These are phyloP conservation scores for Silurus glanis DNA, from an alignment of 2,113 vertebrate genomes.

Conservation along the genomic window DNA sequence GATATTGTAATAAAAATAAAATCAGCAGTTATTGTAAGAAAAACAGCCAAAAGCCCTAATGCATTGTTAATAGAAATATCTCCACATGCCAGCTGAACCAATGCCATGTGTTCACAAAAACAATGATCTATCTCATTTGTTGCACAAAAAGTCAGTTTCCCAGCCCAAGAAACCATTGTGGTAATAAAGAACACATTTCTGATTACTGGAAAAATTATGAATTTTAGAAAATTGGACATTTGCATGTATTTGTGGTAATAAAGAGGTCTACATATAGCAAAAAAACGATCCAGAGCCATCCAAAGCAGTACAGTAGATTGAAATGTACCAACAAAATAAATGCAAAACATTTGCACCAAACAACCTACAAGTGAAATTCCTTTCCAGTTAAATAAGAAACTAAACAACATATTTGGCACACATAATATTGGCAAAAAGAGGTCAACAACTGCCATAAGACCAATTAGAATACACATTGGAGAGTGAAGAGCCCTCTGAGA, in stretches of 20 bases:
- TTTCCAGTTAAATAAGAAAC: constrained; percentile 45
- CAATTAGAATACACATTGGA: constrained; percentile 60
- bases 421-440: constrained; percentile 12
- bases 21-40: constrained; percentile 30
- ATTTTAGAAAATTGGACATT: constrained; percentile 33
- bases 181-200: constrained; percentile 28
- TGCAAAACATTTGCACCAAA: constrained; percentile 65
- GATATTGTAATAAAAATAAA: constrained; percentile 59
- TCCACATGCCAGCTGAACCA: constrained; percentile 21
- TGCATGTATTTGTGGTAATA: constrained; percentile 49
- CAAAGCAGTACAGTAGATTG: constrained; percentile 39
- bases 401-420: constrained; percentile 51
- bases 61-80: constrained; percentile 30
- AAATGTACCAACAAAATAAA: constrained; percentile 47
- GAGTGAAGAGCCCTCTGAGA: constrained; percentile 47
- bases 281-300: constrained; percentile 53
- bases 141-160: constrained; percentile 28
- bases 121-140: constrained; percentile 42
- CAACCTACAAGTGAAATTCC: constrained; percentile 54
- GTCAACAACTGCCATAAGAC: constrained; percentile 54
- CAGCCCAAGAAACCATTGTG: constrained; percentile 22
- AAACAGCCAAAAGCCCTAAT: constrained; percentile 35
- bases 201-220: constrained; percentile 14
- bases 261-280: constrained; percentile 63
- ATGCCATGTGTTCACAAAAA: constrained; percentile 47